Conservation (phyloP, 2,797 vertebrate species). For the Acomys russatus region DNA sequence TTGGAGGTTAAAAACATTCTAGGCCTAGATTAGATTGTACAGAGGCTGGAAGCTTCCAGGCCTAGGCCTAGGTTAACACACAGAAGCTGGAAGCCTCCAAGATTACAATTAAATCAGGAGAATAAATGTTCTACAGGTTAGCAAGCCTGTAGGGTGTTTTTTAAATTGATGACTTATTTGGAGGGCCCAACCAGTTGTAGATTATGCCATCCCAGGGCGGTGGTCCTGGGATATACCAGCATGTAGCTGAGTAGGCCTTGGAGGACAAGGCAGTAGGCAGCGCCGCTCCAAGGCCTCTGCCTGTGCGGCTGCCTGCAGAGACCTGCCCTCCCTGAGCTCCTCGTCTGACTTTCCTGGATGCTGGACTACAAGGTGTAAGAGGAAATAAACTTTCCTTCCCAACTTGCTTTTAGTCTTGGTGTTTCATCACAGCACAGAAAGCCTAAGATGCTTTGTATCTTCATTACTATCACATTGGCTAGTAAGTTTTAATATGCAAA, state of each 20-base stretch:
- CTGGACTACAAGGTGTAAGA: not conserved
- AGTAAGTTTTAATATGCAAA: not conserved
- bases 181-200: not conserved
- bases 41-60: too few relatives aligned
- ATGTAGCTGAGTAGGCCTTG: not conserved
- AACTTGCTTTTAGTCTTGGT: not conserved
- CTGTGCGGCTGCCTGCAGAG: not conserved
- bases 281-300: not conserved
- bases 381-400: not conserved
- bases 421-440: not conserved
- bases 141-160: not conserved
- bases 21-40: too few relatives aligned
- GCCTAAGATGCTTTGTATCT: not conserved
- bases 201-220: not conserved
- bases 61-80: too few relatives aligned
- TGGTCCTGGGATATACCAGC: not conserved
- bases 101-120: too few relatives aligned
- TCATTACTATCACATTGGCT: not conserved
- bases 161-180: not conserved
- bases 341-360: not conserved
- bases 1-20: too few relatives aligned
- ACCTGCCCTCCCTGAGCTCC: not conserved
- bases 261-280: too few relatives aligned
- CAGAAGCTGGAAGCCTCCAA: too few relatives aligned
- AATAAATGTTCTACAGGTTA: too few relatives aligned